Evolutionary conservation across 1,140 invertebrate species (phyloP).

Genomic region (Neodiprion pinetum): DNA sequence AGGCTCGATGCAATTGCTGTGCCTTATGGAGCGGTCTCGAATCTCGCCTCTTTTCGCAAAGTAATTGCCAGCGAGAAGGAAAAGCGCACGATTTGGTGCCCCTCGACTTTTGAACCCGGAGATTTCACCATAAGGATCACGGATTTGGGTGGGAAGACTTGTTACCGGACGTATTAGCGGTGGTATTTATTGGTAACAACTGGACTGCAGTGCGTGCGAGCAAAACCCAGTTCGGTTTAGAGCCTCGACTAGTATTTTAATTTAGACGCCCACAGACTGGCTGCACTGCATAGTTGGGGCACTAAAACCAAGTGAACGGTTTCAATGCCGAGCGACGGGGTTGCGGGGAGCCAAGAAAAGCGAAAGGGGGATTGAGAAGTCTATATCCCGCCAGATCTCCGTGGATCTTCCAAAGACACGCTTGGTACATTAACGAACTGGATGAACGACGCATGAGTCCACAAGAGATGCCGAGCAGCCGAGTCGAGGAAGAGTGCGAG

Average conservation of each 20-base stretch:
- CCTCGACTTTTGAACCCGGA: too few relatives aligned
- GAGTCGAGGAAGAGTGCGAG: too few relatives aligned
- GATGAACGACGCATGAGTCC: too few relatives aligned
- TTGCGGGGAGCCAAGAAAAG: background rate
- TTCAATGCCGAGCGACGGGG: background rate
- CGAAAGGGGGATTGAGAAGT: constrained; percentile 26
- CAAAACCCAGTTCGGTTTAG: background rate
- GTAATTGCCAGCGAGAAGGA: too few relatives aligned
- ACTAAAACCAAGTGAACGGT: background rate
- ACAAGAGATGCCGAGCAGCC: too few relatives aligned
- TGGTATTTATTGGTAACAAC: constrained; percentile 3
- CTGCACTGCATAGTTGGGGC: background rate
- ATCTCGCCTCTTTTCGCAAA: too few relatives aligned
- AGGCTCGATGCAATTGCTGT: background rate
- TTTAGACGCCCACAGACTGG: background rate
- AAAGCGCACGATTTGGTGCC: too few relatives aligned
- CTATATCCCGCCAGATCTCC: constrained; percentile 21
- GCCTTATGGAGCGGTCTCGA: background rate
- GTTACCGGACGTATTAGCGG: too few relatives aligned
- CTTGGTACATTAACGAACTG: constrained; percentile 27
- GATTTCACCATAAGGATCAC: too few relatives aligned
- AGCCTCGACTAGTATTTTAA: background rate
- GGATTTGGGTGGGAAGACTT: too few relatives aligned
- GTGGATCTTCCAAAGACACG: constrained; percentile 28
- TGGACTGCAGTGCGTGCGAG: background rate